A percentile compares a stretch with the other conserved stretches of the same genome.
Evolutionary conservation across 2,888 invertebrate species (phyloP).

Genomic region (Cataglyphis livida): DNA sequence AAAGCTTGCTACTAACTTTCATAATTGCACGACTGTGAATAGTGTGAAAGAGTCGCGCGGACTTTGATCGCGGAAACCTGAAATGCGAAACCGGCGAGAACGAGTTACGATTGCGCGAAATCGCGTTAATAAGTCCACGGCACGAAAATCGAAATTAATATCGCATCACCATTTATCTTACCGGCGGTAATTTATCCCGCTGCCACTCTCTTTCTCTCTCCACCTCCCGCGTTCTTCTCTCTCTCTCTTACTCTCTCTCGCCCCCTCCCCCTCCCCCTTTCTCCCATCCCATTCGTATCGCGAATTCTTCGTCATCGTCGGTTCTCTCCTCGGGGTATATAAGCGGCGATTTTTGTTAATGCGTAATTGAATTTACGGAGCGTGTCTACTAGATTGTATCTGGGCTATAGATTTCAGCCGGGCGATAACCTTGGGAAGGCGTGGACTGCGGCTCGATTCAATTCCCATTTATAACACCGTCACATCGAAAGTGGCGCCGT

Average conservation of each 20-base stretch:
- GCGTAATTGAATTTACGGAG: constrained; percentile 82
- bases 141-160: constrained; percentile 70
- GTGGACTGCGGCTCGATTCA: constrained; percentile 80
- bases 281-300: neutral
- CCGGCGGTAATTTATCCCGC: constrained; percentile 63
- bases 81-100: constrained; percentile 47
- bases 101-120: constrained; percentile 26
- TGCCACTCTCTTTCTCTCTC: constrained; percentile 30
- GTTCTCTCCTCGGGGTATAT: constrained; percentile 61
- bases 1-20: constrained; percentile 37
- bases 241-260: neutral
- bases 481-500: constrained; percentile 76
- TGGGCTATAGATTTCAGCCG: constrained; percentile 77
- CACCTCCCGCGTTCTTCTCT: neutral
- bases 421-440: constrained; percentile 80
- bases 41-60: neutral
- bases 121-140: constrained; percentile 58
- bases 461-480: constrained; percentile 81
- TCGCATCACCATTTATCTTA: constrained; percentile 72
- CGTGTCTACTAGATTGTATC: constrained; percentile 81
- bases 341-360: constrained; percentile 79
- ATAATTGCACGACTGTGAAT: constrained; percentile 24
- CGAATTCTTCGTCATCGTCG: constrained; percentile 22
- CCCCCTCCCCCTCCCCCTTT: neutral
- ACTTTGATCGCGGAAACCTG: constrained; percentile 15